phyloP scores from a whole-genome alignment of 53 echinoderm and acorn worm species.

The Luidia sarsii region DNA sequence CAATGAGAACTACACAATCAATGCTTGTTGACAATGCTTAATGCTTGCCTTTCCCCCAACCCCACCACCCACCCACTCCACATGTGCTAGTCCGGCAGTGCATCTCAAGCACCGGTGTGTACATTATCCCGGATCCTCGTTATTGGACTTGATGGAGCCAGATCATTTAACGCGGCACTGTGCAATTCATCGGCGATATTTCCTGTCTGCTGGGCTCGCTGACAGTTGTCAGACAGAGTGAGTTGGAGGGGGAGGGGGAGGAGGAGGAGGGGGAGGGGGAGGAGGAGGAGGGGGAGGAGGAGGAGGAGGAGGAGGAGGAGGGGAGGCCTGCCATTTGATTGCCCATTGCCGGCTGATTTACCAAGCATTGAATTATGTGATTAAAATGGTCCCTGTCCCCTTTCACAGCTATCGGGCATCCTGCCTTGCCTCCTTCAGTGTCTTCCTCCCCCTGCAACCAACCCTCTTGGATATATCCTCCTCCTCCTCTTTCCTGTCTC shows the following conservation, averaged over 20 bases:
- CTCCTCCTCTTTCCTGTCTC: too few relatives aligned
- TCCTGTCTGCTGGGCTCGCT: constrained; percentile 18
- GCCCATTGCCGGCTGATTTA: constrained; percentile 47
- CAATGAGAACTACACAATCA: too few relatives aligned
- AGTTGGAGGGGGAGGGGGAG: constrained; percentile 11
- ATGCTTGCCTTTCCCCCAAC: too few relatives aligned
- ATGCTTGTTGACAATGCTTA: too few relatives aligned
- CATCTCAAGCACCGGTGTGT: too few relatives aligned
- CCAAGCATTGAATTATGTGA: constrained; percentile 19
- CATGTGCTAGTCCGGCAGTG: too few relatives aligned
- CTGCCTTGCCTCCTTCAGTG: neutral
- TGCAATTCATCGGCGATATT: neutral
- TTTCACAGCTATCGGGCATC: constrained; percentile 18
- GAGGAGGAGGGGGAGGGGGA: too few relatives aligned
- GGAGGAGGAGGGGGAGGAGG: too few relatives aligned
- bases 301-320: neutral
- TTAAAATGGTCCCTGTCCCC: neutral
- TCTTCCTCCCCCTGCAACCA: neutral
- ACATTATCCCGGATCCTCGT: too few relatives aligned
- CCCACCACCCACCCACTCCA: too few relatives aligned
- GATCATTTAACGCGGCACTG: neutral
- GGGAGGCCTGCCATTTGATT: constrained; percentile 31
- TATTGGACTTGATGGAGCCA: too few relatives aligned
- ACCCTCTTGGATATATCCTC: neutral
- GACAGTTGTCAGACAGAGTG: constrained; percentile 18